Percentiles rank a stretch among this genome's conserved stretches.
Conservation (phyloP, 2,113 vertebrate species). For the Otolemur garnettii region DNA sequence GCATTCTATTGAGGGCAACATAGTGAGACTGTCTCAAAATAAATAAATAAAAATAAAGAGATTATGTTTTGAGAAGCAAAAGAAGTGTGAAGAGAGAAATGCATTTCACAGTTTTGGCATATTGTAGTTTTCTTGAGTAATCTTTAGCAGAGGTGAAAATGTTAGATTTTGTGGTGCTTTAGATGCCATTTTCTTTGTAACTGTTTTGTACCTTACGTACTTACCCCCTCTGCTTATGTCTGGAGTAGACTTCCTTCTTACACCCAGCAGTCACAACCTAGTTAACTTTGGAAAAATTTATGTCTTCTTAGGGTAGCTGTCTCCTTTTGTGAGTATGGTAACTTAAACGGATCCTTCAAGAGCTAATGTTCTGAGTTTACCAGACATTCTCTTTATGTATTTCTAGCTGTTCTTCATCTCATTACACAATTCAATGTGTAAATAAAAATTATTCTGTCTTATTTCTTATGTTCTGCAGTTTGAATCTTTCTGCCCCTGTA, state of each 20-base stretch:
- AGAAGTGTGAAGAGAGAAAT: background rate
- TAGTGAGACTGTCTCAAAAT: too few relatives aligned
- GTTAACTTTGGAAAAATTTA: slow-evolving; percentile 6
- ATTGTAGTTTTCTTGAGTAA: slow-evolving; percentile 69
- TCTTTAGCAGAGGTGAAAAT: slow-evolving; percentile 42
- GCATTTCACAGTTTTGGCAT: slow-evolving; percentile 36
- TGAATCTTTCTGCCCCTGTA: background rate
- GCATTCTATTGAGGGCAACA: too few relatives aligned
- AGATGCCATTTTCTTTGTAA: slow-evolving; percentile 33
- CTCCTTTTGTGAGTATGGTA: slow-evolving; percentile 1
- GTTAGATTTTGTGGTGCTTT: slow-evolving; percentile 32
- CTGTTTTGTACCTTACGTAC: slow-evolving; percentile 5
- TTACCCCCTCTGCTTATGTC: background rate
- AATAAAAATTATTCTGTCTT: background rate
- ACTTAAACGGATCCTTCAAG: background rate
- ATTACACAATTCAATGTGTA: background rate
- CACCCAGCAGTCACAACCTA: background rate
- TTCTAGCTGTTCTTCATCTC: background rate
- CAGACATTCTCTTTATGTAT: background rate
- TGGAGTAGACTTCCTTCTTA: background rate
- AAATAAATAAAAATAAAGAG: background rate
- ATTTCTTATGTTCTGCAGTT: background rate
- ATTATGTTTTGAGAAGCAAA: slow-evolving; percentile 63
- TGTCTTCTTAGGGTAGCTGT: background rate
- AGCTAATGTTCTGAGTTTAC: slow-evolving; percentile 3